These are phyloP conservation scores for Lithophane socia DNA, from an alignment of 2,888 invertebrate genomes.

Conservation along the genomic window DNA sequence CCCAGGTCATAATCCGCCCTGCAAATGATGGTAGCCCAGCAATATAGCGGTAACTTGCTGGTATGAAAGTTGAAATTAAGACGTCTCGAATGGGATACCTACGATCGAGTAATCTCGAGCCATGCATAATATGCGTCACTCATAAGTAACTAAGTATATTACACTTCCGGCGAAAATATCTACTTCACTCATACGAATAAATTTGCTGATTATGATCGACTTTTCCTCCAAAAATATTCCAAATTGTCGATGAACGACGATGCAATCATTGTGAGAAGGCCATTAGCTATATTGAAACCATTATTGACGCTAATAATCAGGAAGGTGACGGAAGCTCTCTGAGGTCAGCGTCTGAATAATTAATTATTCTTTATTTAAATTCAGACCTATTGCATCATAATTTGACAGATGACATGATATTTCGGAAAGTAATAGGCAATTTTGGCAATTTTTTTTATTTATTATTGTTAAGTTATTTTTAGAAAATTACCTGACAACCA, in stretches of 20 bases:
- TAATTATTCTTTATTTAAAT: constrained; percentile 24
- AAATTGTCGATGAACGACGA: constrained; percentile 1
- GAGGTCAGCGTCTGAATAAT: constrained; percentile 8
- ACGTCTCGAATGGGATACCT: too few species aligned
- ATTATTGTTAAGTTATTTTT: neutral
- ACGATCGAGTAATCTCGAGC: neutral
- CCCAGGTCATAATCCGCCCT: too few species aligned
- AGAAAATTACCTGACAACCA: neutral
- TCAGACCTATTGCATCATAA: constrained; percentile 2
- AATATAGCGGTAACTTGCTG: too few species aligned
- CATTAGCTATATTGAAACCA: constrained; percentile 17
- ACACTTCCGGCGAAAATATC: too few species aligned
- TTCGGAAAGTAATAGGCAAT: neutral
- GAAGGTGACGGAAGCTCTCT: neutral
- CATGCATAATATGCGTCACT: too few species aligned
- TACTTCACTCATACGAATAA: too few species aligned
- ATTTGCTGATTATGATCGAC: neutral
- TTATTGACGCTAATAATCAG: constrained; percentile 26
- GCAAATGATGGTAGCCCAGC: too few species aligned
- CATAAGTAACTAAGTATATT: neutral
- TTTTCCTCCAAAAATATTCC: neutral
- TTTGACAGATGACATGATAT: constrained; percentile 16
- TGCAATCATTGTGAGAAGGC: constrained; percentile 1
- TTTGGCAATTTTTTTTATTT: neutral
- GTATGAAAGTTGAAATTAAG: too few species aligned